These are phyloP conservation scores for Chaetodon trifasciatus DNA, from an alignment of 2,797 vertebrate genomes.

Conservation along the genomic window DNA sequence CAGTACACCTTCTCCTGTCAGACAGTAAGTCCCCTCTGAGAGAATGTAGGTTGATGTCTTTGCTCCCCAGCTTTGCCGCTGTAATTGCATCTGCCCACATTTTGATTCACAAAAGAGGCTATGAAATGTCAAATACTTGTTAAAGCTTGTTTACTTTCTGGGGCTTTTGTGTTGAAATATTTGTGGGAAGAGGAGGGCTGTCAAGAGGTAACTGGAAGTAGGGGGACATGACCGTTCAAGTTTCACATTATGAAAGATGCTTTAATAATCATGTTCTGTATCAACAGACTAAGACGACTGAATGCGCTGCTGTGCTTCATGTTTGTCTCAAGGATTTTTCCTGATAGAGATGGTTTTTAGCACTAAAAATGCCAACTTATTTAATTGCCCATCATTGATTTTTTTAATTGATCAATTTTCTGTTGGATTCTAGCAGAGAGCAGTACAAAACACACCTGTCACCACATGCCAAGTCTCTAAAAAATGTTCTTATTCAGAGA, in stretches of 20 bases:
- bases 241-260: slow-evolving; percentile 33
- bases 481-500: not conserved
- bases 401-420: not conserved
- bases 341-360: not conserved
- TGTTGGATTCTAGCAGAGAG: not conserved
- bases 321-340: not conserved
- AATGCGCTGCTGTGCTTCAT: not conserved
- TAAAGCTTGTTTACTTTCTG: slow-evolving; percentile 64
- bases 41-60: slow-evolving; percentile 32
- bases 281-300: slow-evolving; percentile 8
- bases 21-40: slow-evolving; percentile 36
- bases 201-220: slow-evolving; percentile 40
- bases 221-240: slow-evolving; percentile 34
- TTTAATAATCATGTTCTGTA: slow-evolving; percentile 7
- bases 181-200: slow-evolving; percentile 57
- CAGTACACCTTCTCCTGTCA: slow-evolving; percentile 7
- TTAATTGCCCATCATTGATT: not conserved
- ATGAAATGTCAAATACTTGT: slow-evolving; percentile 61
- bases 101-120: slow-evolving; percentile 57
- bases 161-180: slow-evolving; percentile 68
- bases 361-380: not conserved
- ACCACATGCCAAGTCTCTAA: not conserved
- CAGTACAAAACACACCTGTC: not conserved
- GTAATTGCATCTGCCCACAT: slow-evolving; percentile 61
- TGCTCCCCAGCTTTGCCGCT: slow-evolving; percentile 34